Base-by-base conservation (phyloP, 2,113 vertebrate genomes). In the Phyllostomus discolor region DNA sequence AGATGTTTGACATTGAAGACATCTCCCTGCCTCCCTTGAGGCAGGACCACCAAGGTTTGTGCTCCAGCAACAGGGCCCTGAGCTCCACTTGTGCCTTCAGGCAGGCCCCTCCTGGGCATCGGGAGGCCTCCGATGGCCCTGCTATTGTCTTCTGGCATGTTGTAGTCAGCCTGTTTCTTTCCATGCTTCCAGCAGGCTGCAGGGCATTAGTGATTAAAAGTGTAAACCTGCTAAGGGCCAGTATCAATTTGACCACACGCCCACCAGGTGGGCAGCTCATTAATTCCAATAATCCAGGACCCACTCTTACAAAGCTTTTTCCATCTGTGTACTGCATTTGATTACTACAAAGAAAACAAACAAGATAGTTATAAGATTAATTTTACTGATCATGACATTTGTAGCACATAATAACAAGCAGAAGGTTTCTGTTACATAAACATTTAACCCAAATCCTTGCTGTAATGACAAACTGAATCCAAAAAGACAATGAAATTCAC, bases 191-290 rank as follows among this genome's bases (percentile, higher is more conserved):
- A 91, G 92, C 85, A 91, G 95, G 94, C 96, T 95, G 46, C 91
- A 96, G 96, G 93, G 91, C 93, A 97, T 91, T 95, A 95, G 83
- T 97, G 97, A 97, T 94, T 95, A 96, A 87, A 96, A 96, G 93
- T 97, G 35, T 54, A 92, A 96, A 86, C 88, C 89, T 92, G 78
- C 88, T 79, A 57, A 91, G 88, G 93, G 79, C 88, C 91, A 64
- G 64, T 96, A 93, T 92, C 82, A 92, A 78, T 97, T 83, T 95
- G 86, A 76, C 91, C 52, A 94, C 64, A 80, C 1, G 19, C 94
- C 88, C 88, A 91, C 90, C 33, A 72, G 69, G 81, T 73, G 67
- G 95, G 93, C 89, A 93, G 93, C 59, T 96, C 82, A 91, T 97
- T 95, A 96, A 93, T 87, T 94, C 79, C 78, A 95, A 81, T 81